Conservation (phyloP, 2,888 invertebrate species). For the Automeris io region DNA sequence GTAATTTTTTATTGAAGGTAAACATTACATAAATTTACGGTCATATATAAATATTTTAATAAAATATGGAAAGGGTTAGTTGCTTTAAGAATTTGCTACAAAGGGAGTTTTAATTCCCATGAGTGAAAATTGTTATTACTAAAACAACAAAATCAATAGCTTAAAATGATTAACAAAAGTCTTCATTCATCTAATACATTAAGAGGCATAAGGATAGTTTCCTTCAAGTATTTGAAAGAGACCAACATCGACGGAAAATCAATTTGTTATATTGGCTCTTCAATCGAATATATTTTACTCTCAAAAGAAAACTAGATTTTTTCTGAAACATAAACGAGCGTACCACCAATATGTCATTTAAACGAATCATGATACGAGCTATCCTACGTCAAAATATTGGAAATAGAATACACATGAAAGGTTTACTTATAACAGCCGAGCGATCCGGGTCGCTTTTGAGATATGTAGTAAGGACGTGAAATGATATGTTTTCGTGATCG, state of each 20-base stretch:
- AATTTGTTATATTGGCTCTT: conserved; percentile 51
- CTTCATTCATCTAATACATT: no score
- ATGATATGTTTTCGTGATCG: conserved; percentile 61
- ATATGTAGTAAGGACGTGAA: conserved; percentile 45
- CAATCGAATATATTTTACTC: conserved; percentile 49
- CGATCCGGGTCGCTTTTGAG: conserved; percentile 45
- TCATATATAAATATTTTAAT: no score
- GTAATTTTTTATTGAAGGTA: conserved; percentile 5
- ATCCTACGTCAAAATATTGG: conserved; percentile 59
- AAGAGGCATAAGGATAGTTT: no score
- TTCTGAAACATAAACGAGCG: conserved; percentile 54
- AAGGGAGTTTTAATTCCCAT: no score
- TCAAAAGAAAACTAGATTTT: conserved; percentile 52
- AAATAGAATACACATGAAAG: conserved; percentile 71
- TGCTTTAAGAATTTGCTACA: no score
- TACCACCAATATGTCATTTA: conserved; percentile 69
- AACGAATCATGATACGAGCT: conserved; percentile 60
- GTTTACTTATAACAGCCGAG: conserved; percentile 61
- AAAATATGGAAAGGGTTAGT: no score
- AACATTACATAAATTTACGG: background rate
- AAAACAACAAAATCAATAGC: no score
- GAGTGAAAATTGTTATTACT: no score
- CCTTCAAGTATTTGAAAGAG: conserved; percentile 20
- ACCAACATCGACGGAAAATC: conserved; percentile 32
- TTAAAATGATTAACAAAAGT: no score